phyloP scores from a whole-genome alignment of 2,797 vertebrate species.

The Myiotriccus ornatus region DNA sequence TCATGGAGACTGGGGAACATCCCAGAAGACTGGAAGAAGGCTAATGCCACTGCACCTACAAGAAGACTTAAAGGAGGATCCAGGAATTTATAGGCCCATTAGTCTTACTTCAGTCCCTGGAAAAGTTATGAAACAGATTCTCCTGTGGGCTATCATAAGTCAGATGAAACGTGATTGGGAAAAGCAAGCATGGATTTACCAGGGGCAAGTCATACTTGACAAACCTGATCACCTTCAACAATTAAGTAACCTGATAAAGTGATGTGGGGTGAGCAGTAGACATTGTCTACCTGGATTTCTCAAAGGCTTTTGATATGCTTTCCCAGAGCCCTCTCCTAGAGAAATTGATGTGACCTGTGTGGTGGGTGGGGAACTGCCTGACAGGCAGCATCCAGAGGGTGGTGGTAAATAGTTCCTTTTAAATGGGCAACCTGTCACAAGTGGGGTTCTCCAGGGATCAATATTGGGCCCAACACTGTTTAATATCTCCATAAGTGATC shows the following conservation, averaged over 20 bases:
- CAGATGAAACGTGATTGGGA: background rate
- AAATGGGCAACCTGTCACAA: background rate
- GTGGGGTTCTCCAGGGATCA: background rate
- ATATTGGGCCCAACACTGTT: background rate
- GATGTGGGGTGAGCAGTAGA: background rate
- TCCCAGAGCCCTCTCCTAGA: background rate
- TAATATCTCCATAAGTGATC: background rate
- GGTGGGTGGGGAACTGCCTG: background rate
- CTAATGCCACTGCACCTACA: background rate
- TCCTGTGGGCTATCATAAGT: background rate
- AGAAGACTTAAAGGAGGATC: background rate
- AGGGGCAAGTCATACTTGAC: background rate
- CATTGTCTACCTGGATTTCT: background rate
- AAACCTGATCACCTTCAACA: background rate
- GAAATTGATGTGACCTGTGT: background rate
- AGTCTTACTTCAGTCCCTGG: background rate
- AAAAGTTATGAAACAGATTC: background rate
- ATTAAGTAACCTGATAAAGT: background rate
- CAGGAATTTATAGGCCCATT: background rate
- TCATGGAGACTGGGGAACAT: background rate
- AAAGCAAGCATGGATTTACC: background rate
- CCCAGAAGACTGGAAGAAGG: background rate
- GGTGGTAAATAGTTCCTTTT: background rate
- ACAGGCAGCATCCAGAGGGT: background rate
- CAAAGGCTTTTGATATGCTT: background rate